These are phyloP conservation scores for Acromyrmex heyeri DNA, from an alignment of 1,140 invertebrate species.

Conservation along the genomic window DNA sequence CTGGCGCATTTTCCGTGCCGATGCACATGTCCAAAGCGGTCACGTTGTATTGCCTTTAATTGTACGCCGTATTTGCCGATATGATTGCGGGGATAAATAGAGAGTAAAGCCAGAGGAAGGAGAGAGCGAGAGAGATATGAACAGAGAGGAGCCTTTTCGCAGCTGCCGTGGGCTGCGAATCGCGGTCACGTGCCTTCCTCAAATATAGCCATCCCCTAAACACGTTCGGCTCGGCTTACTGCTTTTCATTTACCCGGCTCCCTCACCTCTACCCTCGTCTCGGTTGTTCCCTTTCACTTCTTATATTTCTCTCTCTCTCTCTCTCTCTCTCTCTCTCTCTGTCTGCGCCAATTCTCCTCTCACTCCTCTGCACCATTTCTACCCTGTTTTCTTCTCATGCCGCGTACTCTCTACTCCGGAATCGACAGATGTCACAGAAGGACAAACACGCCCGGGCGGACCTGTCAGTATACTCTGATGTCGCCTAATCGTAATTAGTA, in stretches of 20 bases:
- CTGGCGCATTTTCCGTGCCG: conserved; percentile 67
- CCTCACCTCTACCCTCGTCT: not conserved
- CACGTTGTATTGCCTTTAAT: conserved; percentile 77
- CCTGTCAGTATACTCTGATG: conserved; percentile 69
- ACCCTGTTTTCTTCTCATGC: conserved; percentile 62
- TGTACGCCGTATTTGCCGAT: conserved; percentile 72
- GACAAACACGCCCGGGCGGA: conserved; percentile 66
- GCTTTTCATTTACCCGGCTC: conserved; percentile 73
- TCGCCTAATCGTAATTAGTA: conserved; percentile 76
- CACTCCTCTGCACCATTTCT: not conserved
- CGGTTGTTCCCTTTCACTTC: conserved; percentile 26
- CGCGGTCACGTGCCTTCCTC: conserved; percentile 74
- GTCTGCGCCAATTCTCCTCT: conserved; percentile 13
- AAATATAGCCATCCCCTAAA: conserved; percentile 70
- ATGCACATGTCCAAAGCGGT: conserved; percentile 73
- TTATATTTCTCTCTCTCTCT: not conserved
- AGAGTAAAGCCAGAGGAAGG: conserved; percentile 29
- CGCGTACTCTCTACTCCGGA: conserved; percentile 56
- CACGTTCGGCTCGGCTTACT: conserved; percentile 74
- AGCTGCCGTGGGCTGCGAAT: conserved; percentile 67
- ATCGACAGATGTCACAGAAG: conserved; percentile 76
- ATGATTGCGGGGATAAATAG: conserved; percentile 75
- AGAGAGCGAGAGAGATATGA: conserved; percentile 4
- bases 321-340: not conserved
- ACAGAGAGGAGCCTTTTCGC: conserved; percentile 73